Evolutionary conservation across 2,888 invertebrate genomes (phyloP).

Genomic region (Cataglyphis albicans): DNA sequence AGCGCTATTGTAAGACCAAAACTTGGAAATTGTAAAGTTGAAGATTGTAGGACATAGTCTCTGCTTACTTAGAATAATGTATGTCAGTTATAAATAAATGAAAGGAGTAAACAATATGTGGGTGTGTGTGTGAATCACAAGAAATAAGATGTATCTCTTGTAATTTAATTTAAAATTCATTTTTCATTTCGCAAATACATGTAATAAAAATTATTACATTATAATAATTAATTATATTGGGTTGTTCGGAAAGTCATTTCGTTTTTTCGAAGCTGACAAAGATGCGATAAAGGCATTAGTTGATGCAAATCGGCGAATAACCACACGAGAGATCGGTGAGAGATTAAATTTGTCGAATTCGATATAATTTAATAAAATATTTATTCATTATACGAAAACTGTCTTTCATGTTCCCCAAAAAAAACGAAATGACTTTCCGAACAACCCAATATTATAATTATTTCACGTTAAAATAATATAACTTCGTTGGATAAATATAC

Average conservation of each 20-base stretch:
- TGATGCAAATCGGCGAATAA: no score
- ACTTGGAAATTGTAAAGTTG: constrained; percentile 46
- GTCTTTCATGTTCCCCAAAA: no score
- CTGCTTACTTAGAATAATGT: constrained; percentile 15
- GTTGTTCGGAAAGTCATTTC: no score
- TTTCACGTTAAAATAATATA: background rate
- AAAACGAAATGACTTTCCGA: no score
- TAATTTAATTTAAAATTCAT: background rate
- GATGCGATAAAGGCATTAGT: no score
- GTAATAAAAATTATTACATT: background rate
- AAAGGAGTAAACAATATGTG: constrained; percentile 2
- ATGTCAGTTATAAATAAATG: constrained; percentile 24
- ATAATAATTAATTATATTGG: no score
- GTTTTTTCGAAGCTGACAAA: no score
- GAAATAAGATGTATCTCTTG: constrained; percentile 10
- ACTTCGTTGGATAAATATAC: background rate
- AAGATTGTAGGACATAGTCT: constrained; percentile 42
- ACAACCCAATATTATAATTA: no score
- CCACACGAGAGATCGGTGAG: no score
- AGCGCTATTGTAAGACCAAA: constrained; percentile 44
- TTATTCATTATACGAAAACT: no score
- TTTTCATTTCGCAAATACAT: background rate
- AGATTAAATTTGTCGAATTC: no score
- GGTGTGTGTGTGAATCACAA: background rate
- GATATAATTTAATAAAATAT: no score